Conservation (phyloP, 2,113 vertebrate species). For the Notiomystis cincta region DNA sequence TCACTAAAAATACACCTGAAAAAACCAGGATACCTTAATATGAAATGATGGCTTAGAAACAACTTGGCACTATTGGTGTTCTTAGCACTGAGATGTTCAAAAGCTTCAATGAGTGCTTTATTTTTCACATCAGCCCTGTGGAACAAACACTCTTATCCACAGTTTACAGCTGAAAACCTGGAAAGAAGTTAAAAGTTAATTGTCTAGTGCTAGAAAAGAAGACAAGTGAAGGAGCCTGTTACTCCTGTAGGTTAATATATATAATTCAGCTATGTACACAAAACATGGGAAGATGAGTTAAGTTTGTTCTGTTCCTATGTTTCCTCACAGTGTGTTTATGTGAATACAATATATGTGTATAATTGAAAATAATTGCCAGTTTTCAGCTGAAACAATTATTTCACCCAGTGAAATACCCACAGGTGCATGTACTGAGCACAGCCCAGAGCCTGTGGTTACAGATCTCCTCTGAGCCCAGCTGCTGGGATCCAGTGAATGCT, state of each 20-base stretch:
- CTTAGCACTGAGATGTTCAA: not conserved
- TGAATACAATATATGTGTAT: not conserved
- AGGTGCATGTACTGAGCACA: not conserved
- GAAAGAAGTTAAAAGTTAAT: not conserved
- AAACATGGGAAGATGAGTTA: not conserved
- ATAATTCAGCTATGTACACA: not conserved
- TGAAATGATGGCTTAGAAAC: not conserved
- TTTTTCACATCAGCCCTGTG: not conserved
- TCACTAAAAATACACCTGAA: not conserved
- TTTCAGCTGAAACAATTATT: constrained; percentile 12
- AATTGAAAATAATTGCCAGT: constrained; percentile 17
- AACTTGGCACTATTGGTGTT: not conserved
- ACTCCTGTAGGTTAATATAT: not conserved
- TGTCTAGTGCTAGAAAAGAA: not conserved
- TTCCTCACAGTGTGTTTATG: not conserved
- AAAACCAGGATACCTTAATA: not conserved
- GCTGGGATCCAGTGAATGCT: not conserved
- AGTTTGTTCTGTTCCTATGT: not conserved
- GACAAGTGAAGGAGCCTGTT: not conserved
- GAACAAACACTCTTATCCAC: not conserved
- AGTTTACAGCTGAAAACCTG: not conserved
- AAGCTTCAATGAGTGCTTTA: not conserved
- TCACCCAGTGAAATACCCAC: not conserved
- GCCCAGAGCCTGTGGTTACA: not conserved
- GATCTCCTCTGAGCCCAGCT: not conserved